Evolutionary conservation across 2,888 invertebrate genomes (phyloP), one percentile per base, ranked within the genome.

Genomic region (Melanotus villosus): DNA sequence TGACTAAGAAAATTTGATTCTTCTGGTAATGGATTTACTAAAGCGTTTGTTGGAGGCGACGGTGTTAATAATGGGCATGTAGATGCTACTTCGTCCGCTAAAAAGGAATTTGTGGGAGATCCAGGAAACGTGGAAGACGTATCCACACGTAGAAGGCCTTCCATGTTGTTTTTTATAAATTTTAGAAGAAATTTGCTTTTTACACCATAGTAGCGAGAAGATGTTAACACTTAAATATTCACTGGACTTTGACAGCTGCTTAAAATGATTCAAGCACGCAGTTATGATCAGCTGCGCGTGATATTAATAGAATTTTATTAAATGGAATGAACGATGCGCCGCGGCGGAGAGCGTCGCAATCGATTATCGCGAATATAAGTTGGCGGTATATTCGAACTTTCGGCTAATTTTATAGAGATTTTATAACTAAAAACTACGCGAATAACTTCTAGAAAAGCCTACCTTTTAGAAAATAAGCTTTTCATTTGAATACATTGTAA

Each of bases 41-140:
- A 72, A 68, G 82, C 85, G 71, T 85, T 85, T 23, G 85, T 85
- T 0, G 85, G 85, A 0, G 85, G 85, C 9, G 85, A 85, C 0
- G 85, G 85, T 14, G 85, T 85, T 54, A 85, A 82, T 65, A 85
- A 70, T 2, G 85, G 85, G 71, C 85, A 85, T 32, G 84, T 84
- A 10, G 85, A 85, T 2, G 84, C 83, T 2, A 84, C 82, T 65
- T 85, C 85, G 63, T 85, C 85, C 2, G 83, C 81, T 38, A 84
- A 74, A 73, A 82, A 84, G 2, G 83, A 80, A 75, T 81, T 84
- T 14, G 82, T 80, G 6, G 83, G 82, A 0, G 84, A 84, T n/a
- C 75, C 77, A 14, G 82, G 80, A 36, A 81, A 71, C 68, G 76
- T 79, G 23, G 74, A 75, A 36, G 71, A 68, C 47, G 74, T 71